Conservation (phyloP, 2,888 invertebrate genomes). For the Dexiosoma caninum region DNA sequence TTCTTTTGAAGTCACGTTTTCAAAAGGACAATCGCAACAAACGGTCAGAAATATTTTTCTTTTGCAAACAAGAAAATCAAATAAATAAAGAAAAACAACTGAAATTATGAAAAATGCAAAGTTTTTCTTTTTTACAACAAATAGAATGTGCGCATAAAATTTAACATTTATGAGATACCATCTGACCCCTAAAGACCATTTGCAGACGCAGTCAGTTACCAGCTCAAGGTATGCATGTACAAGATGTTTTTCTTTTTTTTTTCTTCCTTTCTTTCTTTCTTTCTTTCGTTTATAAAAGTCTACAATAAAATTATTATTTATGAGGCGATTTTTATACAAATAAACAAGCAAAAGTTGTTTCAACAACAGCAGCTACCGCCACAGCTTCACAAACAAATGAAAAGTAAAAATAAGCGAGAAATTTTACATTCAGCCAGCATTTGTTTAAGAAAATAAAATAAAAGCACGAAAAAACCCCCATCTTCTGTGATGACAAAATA, state of each 20-base stretch:
- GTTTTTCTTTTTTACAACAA: conserved; percentile 15
- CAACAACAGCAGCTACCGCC: conserved; percentile 41
- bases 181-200: conserved; percentile 63
- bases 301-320: conserved; percentile 62
- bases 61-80: conserved; percentile 19
- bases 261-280: not conserved
- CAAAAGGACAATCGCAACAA: conserved; percentile 2
- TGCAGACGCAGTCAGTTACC: conserved; percentile 29
- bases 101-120: conserved; percentile 44
- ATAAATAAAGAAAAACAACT: not conserved
- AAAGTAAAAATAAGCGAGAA: conserved; percentile 11
- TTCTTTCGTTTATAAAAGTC: conserved; percentile 36
- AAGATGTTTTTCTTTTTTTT: not conserved
- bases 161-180: conserved; percentile 65
- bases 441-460: too few species aligned
- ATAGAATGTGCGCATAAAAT: conserved; percentile 64
- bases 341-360: conserved; percentile 48
- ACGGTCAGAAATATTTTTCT: conserved; percentile 22
- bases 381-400: conserved; percentile 60
- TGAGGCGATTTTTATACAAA: conserved; percentile 41
- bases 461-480: conserved; percentile 27
- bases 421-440: conserved; percentile 50
- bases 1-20: not conserved
- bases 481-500: conserved; percentile 28
- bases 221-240: conserved; percentile 8